Base-by-base conservation (phyloP, 1,140 invertebrate species). In the Drosophila rhopaloa region DNA sequence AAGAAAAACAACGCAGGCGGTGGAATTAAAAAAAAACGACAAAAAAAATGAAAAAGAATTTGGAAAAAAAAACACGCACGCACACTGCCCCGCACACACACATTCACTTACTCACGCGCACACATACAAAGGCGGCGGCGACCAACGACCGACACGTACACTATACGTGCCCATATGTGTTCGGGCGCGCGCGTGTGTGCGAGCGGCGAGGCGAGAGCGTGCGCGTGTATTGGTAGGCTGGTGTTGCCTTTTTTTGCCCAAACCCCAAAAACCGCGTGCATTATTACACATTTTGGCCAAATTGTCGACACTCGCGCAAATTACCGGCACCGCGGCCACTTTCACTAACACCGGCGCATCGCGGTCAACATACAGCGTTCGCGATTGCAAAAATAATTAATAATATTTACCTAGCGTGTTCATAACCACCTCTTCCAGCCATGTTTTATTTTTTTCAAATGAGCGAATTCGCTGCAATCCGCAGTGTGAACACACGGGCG, bases 371-470 rank as follows among this genome's bases (percentile, higher is more conserved):
- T 8, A 27, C 0, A 44, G 24, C 60, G 27, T 16, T 13, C 46
- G 60, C 58, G 67, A 68, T 81, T 79, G 50, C 67, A 57, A 81
- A 38, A 79, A 84, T 83, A 89, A 81, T 82, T 91, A 75, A 79
- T 89, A 91, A 92, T 92, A 92, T 92, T 92, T 92, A 92, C 91
- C 91, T 92, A 92, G 91, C 82, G 83, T 92, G 91, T 90, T 92
- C 91, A 90, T 90, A 91, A 90, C 91, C 91, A 91, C 84, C 91
- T 92, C 91, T 92, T 91, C 89, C 91, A 92, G 91, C 91, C 91
- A 92, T 92, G 91, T 92, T 92, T 91, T 92, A 89, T 92, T 92
- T 92, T 92, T 90, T 91, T 88, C 83, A 91, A 92, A 92, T 92
- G 90, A 89, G 84, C 84, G 84, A 89, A 89, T 89, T 89, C 84